Conservation (phyloP, 1,140 invertebrate species). For the Trichonephila inaurata region DNA sequence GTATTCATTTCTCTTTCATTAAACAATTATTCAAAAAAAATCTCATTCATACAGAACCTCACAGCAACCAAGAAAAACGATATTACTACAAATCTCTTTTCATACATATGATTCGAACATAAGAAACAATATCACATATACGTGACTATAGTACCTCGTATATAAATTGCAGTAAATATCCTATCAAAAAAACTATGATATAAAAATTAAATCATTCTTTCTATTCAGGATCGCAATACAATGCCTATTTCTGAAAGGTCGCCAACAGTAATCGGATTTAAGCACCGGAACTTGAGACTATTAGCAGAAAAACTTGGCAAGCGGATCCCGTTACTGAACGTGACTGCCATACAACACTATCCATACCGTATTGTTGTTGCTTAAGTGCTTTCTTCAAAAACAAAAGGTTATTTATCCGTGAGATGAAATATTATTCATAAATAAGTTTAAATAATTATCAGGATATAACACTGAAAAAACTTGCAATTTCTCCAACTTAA, state of each 20-base stretch:
- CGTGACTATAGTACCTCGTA: not conserved
- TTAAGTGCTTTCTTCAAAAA: not conserved
- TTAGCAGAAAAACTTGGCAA: conserved; percentile 4
- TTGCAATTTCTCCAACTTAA: no score
- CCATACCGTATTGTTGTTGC: no score
- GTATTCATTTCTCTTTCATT: no score
- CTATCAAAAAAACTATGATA: not conserved
- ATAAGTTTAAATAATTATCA: no score
- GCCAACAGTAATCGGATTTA: conserved; percentile 11
- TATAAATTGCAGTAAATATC: not conserved
- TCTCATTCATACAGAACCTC: no score
- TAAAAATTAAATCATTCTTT: not conserved
- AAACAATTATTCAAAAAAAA: no score
- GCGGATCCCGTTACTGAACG: not conserved
- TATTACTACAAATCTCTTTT: no score
- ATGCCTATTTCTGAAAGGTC: not conserved
- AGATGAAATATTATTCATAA: not conserved
- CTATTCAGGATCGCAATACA: not conserved
- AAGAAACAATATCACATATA: no score
- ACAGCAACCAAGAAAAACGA: no score
- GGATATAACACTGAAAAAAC: no score
- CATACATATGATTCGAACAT: no score
- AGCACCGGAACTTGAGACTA: conserved; percentile 13
- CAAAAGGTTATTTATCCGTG: not conserved
- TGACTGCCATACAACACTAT: not conserved